These are phyloP conservation scores for Alouatta palliata DNA, from an alignment of 2,113 vertebrate genomes.

Conservation along the genomic window DNA sequence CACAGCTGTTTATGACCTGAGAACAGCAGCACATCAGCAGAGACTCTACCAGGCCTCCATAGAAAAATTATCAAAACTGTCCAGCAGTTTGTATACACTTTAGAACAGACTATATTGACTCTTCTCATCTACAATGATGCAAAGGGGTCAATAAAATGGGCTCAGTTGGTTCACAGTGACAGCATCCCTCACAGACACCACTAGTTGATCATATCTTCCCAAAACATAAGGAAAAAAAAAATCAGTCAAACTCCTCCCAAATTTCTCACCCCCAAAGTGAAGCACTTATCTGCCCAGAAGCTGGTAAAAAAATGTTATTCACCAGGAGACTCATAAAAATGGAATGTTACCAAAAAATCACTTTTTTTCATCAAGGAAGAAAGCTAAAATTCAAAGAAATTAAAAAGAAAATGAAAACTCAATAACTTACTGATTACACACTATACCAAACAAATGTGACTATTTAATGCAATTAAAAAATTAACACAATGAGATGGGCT, in stretches of 20 bases:
- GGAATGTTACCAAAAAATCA: background rate
- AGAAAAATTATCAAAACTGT: background rate
- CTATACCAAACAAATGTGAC: background rate
- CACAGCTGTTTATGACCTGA: background rate
- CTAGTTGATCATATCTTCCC: background rate
- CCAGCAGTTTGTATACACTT: background rate
- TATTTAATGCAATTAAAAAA: constrained; percentile 13
- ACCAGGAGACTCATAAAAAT: background rate
- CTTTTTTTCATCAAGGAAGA: background rate
- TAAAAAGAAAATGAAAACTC: constrained; percentile 14
- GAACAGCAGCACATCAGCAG: background rate
- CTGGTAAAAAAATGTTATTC: background rate
- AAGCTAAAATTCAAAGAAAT: background rate
- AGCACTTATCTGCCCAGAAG: background rate
- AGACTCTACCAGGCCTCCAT: background rate
- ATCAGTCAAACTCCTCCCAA: background rate
- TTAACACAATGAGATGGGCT: background rate
- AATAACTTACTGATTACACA: background rate
- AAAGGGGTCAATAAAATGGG: background rate
- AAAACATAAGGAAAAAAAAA: background rate
- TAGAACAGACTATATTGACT: background rate
- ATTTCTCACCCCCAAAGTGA: background rate
- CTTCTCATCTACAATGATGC: background rate
- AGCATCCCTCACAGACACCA: background rate
- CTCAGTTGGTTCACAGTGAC: background rate